phyloP scores from a whole-genome alignment of 92 coral and sea anemone species.

The Blastomussa wellsi region DNA sequence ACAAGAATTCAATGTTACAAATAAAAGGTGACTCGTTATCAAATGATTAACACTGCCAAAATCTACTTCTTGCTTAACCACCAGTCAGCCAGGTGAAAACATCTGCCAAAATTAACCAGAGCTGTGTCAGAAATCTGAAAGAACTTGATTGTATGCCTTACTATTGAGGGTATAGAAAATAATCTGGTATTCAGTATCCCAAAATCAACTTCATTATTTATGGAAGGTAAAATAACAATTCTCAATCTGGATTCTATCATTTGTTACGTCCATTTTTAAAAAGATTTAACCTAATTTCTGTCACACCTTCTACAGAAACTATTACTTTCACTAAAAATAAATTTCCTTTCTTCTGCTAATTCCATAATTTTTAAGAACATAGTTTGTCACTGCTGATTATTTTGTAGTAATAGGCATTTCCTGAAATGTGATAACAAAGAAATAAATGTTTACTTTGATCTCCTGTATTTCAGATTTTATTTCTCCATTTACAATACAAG shows the following conservation, averaged over 20 bases:
- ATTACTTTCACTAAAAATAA: not conserved
- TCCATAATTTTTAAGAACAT: not conserved
- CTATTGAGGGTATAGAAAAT: not conserved
- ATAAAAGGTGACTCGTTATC: not conserved
- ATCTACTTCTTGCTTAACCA: not conserved
- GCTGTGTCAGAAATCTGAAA: not conserved
- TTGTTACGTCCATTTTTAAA: not conserved
- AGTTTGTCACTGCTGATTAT: too few species aligned
- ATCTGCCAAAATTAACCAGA: conserved; percentile 8
- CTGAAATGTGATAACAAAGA: not conserved
- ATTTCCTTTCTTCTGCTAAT: not conserved
- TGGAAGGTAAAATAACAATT: not conserved
- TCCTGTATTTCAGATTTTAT: not conserved
- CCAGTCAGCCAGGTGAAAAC: not conserved
- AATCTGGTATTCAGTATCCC: not conserved
- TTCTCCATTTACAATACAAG: not conserved
- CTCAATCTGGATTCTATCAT: not conserved
- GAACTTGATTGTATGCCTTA: not conserved
- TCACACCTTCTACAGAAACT: not conserved
- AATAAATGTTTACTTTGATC: conserved; percentile 16
- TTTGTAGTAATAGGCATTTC: not conserved
- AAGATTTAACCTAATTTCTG: not conserved
- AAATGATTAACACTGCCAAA: not conserved
- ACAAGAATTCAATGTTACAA: not conserved
- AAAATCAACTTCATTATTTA: not conserved